Base-by-base conservation (phyloP, 1,140 invertebrate genomes). In the Dendroctonus valens region DNA sequence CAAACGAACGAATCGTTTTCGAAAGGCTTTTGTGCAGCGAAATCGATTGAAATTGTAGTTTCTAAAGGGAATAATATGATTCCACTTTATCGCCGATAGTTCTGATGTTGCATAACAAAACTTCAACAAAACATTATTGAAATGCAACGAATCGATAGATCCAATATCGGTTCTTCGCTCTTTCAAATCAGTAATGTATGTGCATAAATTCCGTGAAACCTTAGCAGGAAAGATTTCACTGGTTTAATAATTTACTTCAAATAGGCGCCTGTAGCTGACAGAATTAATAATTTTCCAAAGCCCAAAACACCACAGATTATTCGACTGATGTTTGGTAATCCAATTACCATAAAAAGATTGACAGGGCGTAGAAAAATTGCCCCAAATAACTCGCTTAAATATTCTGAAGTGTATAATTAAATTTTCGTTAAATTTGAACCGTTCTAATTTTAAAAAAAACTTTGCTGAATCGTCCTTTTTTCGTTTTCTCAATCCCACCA, bases 181-280 rank as follows among this genome's bases (percentile, higher is more conserved):
- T 55, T 55, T 55, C 37, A 55, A 55, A 55, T 41, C 53, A 55
- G 37, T 55, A 55, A 52, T 55, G n/a, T 55, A 55, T 55, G 53
- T 55, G 38, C 53, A 55, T 55, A 55, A 55, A 55, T 55, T 55
- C 41, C 9, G 26, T 37, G 26, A 39, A 41, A 41, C 53, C 46
- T 58, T 58, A 58, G 46, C 46, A 58, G 42, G 46, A 58, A 44
- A 58, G 55, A 26, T n/a, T 14, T 46, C 26, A 14, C 40, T 11
- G n/a, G 41, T 58, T 55, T 58, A 58, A 58, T 58, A 58, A 58
- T 58, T 58, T 46, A 58, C 55, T 46, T 15, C 41, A 44, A 58
- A 58, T 58, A 58, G 46, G 41, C 55, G 55, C 15, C 55, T 58
- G 55, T 44, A 46, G 42, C 41, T 58, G 55, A 58, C 55, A 58